Evolutionary conservation across 2,113 vertebrate genomes (phyloP).

Genomic region (Psophia crepitans): DNA sequence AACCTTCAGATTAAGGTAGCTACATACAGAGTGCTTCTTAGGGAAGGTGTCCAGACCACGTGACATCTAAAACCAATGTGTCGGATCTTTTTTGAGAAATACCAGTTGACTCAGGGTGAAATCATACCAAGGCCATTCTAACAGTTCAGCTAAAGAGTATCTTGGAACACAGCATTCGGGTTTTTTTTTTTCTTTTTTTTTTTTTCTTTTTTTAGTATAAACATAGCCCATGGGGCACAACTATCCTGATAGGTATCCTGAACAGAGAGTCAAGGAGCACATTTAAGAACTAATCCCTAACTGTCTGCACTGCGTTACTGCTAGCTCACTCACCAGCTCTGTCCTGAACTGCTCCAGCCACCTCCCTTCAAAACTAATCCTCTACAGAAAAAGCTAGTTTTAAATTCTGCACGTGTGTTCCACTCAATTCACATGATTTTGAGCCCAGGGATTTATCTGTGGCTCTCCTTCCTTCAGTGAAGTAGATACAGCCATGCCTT

Average conservation of each 20-base stretch:
- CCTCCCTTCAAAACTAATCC: neutral
- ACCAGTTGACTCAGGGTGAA: neutral
- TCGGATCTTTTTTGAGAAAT: neutral
- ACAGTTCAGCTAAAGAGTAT: neutral
- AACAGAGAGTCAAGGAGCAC: neutral
- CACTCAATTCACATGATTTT: neutral
- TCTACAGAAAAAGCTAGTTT: neutral
- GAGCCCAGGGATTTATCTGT: neutral
- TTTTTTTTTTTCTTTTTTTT: accelerated
- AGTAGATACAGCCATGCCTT: neutral
- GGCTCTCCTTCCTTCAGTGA: neutral
- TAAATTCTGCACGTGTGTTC: neutral
- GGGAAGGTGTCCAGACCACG: neutral
- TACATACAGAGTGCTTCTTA: neutral
- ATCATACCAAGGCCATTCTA: neutral
- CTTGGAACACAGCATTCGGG: neutral
- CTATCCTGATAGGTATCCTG: neutral
- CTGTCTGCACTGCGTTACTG: neutral
- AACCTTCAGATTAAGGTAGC: neutral
- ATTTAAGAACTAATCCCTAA: neutral
- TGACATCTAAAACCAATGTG: neutral
- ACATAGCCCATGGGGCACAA: neutral
- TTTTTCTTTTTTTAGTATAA: neutral
- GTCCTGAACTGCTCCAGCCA: neutral
- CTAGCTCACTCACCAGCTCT: neutral